Conservation (phyloP, 2,113 vertebrate genomes). For the Anas platyrhynchos region DNA sequence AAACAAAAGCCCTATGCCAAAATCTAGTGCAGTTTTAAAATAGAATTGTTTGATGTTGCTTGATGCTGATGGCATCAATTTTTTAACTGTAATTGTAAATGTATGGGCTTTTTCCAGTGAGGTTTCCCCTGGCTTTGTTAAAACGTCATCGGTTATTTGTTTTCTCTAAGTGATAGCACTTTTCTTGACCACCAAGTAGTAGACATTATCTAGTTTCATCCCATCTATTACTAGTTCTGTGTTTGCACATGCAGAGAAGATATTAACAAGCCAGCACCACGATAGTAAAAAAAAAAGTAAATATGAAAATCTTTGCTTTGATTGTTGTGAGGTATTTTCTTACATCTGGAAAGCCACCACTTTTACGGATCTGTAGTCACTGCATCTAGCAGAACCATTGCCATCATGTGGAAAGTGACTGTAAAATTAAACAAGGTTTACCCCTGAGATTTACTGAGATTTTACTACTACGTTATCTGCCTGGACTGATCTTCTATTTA, state of each 20-base stretch:
- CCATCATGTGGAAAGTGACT: not conserved
- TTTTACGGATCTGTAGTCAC: not conserved
- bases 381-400: not conserved
- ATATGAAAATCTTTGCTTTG: not conserved
- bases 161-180: not conserved
- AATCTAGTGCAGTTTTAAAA: not conserved
- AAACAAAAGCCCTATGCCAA: not conserved
- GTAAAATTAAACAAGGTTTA: not conserved
- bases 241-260: not conserved
- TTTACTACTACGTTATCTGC: not conserved
- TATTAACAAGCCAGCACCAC: not conserved
- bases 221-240: not conserved
- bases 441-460: not conserved
- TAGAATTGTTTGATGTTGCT: not conserved
- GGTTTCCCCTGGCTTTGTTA: not conserved
- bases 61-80: not conserved
- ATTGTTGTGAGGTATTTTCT: not conserved
- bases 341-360: not conserved
- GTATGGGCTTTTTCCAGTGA: not conserved
- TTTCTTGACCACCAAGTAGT: not conserved
- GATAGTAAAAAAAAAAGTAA: not conserved
- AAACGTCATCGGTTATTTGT: not conserved
- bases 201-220: not conserved
- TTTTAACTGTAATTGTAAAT: not conserved
- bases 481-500: not conserved